Conservation (phyloP, 30 jellyfish, hydroid and myxozoan genomes). For the Cassiopea andromeda region DNA sequence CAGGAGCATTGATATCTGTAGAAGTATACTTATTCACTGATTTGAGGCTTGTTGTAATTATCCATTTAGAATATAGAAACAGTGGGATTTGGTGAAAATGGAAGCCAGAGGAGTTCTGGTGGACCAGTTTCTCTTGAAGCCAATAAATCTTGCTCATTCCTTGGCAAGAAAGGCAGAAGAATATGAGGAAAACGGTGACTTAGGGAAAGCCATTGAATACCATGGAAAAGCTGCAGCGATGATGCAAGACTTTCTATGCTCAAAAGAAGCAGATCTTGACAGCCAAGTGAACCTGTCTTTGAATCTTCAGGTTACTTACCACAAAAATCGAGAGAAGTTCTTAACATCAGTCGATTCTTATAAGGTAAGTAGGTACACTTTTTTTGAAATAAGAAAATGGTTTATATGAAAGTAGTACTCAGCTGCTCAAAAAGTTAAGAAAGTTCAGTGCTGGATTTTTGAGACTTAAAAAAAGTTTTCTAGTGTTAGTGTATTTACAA, state of each 20-base stretch:
- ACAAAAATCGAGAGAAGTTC: conserved; percentile 5
- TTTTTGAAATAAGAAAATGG: too few species aligned
- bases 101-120: conserved; percentile 15
- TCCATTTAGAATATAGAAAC: too few species aligned
- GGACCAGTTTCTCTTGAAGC: not conserved
- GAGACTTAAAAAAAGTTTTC: too few species aligned
- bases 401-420: too few species aligned
- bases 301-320: conserved; percentile 17
- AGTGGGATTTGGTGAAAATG: not conserved
- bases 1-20: too few species aligned
- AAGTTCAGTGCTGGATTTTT: too few species aligned
- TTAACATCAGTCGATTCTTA: not conserved
- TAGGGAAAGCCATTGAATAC: conserved; percentile 10
- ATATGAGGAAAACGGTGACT: not conserved
- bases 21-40: too few species aligned
- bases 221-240: conserved; percentile 6
- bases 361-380: not conserved
- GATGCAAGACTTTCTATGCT: not conserved
- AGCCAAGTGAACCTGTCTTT: conserved; percentile 23
- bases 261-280: not conserved
- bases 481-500: too few species aligned
- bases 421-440: too few species aligned
- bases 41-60: too few species aligned
- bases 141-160: conserved; percentile 35
- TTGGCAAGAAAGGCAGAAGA: conserved; percentile 36